phyloP scores from a whole-genome alignment of 2,797 vertebrate species.

The Amphiprion clarkii region DNA sequence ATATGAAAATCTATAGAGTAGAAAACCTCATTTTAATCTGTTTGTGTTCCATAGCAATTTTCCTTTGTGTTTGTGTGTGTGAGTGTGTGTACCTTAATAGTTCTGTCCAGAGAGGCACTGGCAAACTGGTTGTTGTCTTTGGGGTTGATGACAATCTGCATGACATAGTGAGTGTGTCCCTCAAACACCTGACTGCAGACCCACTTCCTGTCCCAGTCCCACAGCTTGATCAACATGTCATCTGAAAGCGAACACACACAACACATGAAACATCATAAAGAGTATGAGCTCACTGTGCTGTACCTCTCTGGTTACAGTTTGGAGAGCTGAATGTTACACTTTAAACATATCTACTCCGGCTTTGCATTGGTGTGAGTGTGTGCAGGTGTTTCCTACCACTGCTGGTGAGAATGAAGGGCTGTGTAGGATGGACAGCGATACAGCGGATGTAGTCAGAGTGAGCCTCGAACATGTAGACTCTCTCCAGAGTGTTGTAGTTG shows the following conservation, averaged over 20 bases:
- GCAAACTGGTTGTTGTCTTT: conserved; percentile 99
- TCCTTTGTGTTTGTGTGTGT: background rate
- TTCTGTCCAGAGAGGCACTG: conserved; percentile 96
- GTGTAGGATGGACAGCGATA: conserved; percentile 97
- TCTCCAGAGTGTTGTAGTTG: conserved; percentile 98
- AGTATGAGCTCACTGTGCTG: background rate
- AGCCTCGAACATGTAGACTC: conserved; percentile 98
- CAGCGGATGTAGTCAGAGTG: conserved; percentile 98
- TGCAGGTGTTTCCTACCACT: conserved; percentile 86
- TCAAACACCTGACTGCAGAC: conserved; percentile 98
- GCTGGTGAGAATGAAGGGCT: conserved; percentile 98
- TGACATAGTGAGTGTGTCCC: conserved; percentile 98
- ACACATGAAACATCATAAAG: background rate
- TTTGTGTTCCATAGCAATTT: too few species aligned
- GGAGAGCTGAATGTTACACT: background rate
- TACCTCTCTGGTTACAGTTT: background rate
- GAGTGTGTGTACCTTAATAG: conserved; percentile 91
- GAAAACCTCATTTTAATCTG: too few species aligned
- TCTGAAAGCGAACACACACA: conserved; percentile 77
- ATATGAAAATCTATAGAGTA: background rate
- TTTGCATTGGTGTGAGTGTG: background rate
- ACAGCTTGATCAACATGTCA: conserved; percentile 99
- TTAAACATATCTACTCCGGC: background rate
- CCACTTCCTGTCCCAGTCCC: conserved; percentile 99
- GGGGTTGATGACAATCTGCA: conserved; percentile 99